Evolutionary conservation across 1,140 invertebrate genomes (phyloP).

Genomic region (Lordiphosa collinella): DNA sequence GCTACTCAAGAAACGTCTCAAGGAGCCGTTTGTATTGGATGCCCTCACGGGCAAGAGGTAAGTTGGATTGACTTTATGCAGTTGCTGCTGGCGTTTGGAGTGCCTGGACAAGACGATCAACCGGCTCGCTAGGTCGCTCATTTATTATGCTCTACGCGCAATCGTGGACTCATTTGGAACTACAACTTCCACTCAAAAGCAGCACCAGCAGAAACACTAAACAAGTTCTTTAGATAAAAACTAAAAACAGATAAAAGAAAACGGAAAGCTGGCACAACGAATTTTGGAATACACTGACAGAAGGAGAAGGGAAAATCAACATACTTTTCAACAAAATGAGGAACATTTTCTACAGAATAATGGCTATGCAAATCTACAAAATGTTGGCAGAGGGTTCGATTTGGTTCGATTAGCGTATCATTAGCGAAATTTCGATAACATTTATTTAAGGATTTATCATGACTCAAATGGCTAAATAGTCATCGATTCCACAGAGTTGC

Average conservation of each 20-base stretch:
- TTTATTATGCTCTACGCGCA: conserved; percentile 27
- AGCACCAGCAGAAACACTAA: conserved; percentile 5
- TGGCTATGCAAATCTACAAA: too few relatives aligned
- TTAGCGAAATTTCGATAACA: too few relatives aligned
- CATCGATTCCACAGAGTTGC: too few relatives aligned
- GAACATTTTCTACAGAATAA: too few relatives aligned
- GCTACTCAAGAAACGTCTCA: conserved; percentile 84
- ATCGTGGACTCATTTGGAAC: conserved; percentile 15
- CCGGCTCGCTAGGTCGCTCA: conserved; percentile 8
- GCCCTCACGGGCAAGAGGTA: conserved; percentile 70
- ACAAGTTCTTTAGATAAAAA: neutral
- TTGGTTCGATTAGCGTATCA: too few relatives aligned
- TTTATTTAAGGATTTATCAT: too few relatives aligned
- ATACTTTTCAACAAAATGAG: too few relatives aligned
- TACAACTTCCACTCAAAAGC: conserved; percentile 30
- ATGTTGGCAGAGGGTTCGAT: too few relatives aligned
- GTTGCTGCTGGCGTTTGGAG: conserved; percentile 14
- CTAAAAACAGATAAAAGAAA: conserved; percentile 5
- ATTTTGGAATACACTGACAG: neutral
- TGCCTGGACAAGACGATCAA: conserved; percentile 19
- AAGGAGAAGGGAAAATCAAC: too few relatives aligned
- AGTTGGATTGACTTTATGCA: conserved; percentile 24
- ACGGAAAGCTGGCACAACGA: neutral
- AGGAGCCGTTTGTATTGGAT: conserved; percentile 82
- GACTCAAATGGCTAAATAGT: too few relatives aligned